These are phyloP conservation scores for Clanis bilineata DNA, from an alignment of 2,888 invertebrate genomes.

Conservation along the genomic window DNA sequence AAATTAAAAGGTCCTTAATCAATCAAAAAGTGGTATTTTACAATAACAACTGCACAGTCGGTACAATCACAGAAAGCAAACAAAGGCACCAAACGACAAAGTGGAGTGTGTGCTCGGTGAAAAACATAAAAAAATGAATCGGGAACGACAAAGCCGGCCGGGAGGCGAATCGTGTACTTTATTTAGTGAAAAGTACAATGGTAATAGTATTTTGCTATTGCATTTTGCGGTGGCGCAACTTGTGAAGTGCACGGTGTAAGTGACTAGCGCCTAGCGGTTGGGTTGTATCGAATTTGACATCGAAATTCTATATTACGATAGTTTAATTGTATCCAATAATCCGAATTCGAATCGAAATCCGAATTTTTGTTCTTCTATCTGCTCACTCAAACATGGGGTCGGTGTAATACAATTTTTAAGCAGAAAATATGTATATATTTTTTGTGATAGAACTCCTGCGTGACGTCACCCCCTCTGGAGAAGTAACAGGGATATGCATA, in stretches of 20 bases:
- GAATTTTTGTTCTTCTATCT: no score
- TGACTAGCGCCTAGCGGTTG: not conserved
- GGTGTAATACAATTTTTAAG: no score
- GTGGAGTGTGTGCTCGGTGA: constrained; percentile 7
- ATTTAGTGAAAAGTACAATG: constrained; percentile 52
- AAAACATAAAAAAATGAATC: constrained; percentile 14
- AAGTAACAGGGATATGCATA: no score
- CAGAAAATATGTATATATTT: no score
- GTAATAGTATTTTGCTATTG: constrained; percentile 54
- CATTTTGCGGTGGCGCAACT: constrained; percentile 48
- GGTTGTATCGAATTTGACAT: not conserved
- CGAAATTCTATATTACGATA: not conserved
- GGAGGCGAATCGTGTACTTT: constrained; percentile 48
- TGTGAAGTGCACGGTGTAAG: not conserved
- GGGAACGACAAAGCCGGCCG: constrained; percentile 30
- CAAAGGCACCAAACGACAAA: constrained; percentile 13
- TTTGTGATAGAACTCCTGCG: no score
- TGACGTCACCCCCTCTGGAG: no score
- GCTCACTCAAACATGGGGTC: no score
- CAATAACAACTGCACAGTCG: constrained; percentile 13
- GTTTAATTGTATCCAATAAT: no score
- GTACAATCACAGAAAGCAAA: constrained; percentile 8
- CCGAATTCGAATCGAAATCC: no score
- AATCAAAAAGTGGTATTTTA: constrained; percentile 21
- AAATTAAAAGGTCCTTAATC: constrained; percentile 12